These are phyloP conservation scores for Pluvialis apricaria DNA, from an alignment of 2,113 vertebrate genomes.

Conservation along the genomic window DNA sequence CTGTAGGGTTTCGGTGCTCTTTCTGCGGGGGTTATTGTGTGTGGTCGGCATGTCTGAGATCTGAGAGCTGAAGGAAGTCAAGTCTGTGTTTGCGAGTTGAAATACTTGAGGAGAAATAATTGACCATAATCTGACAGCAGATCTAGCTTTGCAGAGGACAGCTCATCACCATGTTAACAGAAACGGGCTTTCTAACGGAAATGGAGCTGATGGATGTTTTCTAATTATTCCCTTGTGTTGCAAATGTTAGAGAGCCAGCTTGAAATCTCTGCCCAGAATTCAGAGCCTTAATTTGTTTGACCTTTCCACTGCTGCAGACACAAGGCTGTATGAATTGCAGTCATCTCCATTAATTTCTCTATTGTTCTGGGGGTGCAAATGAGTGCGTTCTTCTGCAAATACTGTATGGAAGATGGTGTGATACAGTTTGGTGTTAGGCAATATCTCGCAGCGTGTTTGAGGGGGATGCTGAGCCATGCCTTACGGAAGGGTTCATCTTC, in stretches of 20 bases:
- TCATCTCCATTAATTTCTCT: slow-evolving; percentile 48
- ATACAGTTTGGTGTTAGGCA: rapidly evolving
- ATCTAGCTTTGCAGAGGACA: slow-evolving; percentile 45
- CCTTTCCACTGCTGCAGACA: slow-evolving; percentile 60
- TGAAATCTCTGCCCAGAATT: slow-evolving; percentile 62
- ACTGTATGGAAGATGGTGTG: neutral
- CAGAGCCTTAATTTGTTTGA: slow-evolving; percentile 64
- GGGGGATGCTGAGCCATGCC: neutral
- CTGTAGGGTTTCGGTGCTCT: neutral
- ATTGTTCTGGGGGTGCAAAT: slow-evolving; percentile 45
- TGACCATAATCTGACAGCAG: slow-evolving; percentile 52
- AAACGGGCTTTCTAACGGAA: slow-evolving; percentile 30
- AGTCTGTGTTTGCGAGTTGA: neutral
- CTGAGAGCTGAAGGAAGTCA: neutral
- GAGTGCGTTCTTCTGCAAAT: neutral
- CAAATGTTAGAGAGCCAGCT: slow-evolving; percentile 46
- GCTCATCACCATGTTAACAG: slow-evolving; percentile 55
- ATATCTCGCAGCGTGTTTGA: neutral
- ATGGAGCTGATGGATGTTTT: slow-evolving; percentile 63
- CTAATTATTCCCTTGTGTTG: slow-evolving; percentile 66
- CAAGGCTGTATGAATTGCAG: slow-evolving; percentile 38
- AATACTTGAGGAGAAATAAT: slow-evolving; percentile 48
- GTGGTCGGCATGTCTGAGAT: neutral
- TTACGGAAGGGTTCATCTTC: neutral
- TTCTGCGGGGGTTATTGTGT: neutral